Percentiles rank a stretch among this genome's conserved stretches.
Evolutionary conservation across 2,888 invertebrate genomes (phyloP).

Genomic region (Habrosyne pyritoides): DNA sequence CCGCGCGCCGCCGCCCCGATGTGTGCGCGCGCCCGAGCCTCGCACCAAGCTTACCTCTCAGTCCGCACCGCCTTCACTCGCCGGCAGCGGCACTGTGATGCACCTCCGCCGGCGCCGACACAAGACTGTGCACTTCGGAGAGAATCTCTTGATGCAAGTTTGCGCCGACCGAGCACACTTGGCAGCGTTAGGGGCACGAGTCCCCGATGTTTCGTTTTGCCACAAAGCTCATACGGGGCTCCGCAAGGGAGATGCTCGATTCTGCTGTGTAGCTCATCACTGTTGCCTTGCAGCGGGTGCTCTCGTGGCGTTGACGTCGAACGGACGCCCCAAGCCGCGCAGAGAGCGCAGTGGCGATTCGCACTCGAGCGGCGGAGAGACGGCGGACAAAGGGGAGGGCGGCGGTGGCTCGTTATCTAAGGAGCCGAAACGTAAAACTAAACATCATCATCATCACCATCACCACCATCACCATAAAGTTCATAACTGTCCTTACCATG

Average conservation of each 20-base stretch:
- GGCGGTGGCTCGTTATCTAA: constrained; percentile 49
- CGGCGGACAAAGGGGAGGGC: constrained; percentile 67
- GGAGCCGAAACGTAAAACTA: constrained; percentile 63
- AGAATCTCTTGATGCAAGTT: constrained; percentile 89
- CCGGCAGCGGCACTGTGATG: constrained; percentile 78
- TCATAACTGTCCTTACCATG: constrained; percentile 76
- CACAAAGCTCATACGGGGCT: constrained; percentile 76
- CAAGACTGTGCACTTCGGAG: constrained; percentile 91
- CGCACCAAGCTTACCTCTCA: constrained; percentile 79
- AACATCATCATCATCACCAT: constrained; percentile 72
- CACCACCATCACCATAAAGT: constrained; percentile 75
- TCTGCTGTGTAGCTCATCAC: constrained; percentile 79
- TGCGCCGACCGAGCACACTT: constrained; percentile 87
- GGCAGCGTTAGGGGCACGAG: constrained; percentile 75
- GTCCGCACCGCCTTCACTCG: constrained; percentile 83
- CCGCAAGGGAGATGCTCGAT: constrained; percentile 70
- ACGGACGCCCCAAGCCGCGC: constrained; percentile 65
- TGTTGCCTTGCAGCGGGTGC: constrained; percentile 77
- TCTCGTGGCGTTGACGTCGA: constrained; percentile 65
- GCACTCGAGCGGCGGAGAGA: constrained; percentile 77
- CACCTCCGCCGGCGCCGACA: constrained; percentile 88
- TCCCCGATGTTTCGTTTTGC: constrained; percentile 78
- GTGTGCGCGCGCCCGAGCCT: constrained; percentile 73
- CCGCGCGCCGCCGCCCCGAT: constrained; percentile 75
- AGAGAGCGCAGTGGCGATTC: constrained; percentile 75